Conservation (phyloP, 2,888 invertebrate genomes). For the Neuroscelio doddi region DNA sequence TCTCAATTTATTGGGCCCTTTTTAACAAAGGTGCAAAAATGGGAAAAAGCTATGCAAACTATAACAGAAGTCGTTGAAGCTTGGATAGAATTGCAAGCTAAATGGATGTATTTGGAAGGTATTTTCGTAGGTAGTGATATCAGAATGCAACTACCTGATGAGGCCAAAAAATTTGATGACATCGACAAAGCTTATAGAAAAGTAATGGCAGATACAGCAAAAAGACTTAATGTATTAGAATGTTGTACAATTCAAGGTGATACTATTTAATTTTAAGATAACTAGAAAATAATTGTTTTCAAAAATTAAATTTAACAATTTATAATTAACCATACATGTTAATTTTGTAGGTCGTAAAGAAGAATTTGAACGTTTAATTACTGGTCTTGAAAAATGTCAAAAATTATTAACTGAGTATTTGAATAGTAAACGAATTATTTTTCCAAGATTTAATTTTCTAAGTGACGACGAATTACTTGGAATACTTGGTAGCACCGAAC, state of each 20-base stretch:
- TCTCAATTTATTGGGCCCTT: constrained; percentile 94
- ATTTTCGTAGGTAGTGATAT: constrained; percentile 95
- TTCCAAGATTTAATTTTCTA: constrained; percentile 94
- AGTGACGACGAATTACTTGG: constrained; percentile 93
- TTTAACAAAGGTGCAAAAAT: constrained; percentile 84
- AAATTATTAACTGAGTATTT: constrained; percentile 93
- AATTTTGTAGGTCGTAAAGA: constrained; percentile 78
- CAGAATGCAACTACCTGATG: constrained; percentile 88
- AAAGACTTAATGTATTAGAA: constrained; percentile 84
- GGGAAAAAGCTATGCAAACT: constrained; percentile 86
- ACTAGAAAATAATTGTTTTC: not conserved
- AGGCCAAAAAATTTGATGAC: constrained; percentile 91
- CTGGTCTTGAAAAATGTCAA: constrained; percentile 89
- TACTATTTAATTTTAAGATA: too few relatives aligned
- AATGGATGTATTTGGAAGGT: constrained; percentile 94
- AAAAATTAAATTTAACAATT: too few relatives aligned
- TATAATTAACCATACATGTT: too few relatives aligned
- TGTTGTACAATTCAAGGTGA: constrained; percentile 79
- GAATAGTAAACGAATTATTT: constrained; percentile 88
- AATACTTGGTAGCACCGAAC: constrained; percentile 89
- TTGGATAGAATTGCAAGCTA: constrained; percentile 89
- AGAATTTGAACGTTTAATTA: constrained; percentile 82
- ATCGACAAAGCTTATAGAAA: constrained; percentile 87
- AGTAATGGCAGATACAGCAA: constrained; percentile 90
- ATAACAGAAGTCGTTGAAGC: constrained; percentile 91